A percentile compares a stretch with the other conserved stretches of the same genome.
Conservation (phyloP, 2,888 invertebrate species). For the Apodemia mormo region DNA sequence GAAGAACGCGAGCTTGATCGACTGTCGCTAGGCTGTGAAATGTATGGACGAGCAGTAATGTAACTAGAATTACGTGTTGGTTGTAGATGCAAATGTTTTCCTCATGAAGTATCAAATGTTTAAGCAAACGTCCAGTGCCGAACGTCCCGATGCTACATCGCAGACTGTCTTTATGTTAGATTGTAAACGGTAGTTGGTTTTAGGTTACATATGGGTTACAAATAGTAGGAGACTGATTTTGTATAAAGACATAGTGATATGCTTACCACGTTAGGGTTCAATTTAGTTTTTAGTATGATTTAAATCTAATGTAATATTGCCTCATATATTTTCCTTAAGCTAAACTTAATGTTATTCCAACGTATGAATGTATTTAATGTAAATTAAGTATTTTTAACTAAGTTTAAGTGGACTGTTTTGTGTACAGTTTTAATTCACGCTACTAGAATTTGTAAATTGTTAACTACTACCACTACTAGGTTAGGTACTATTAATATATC, state of each 20-base stretch:
- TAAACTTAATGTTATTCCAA: constrained; percentile 63
- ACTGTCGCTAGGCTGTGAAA: constrained; percentile 79
- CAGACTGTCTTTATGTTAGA: constrained; percentile 37
- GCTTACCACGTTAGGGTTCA: constrained; percentile 66
- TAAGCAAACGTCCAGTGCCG: constrained; percentile 65
- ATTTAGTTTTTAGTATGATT: constrained; percentile 40
- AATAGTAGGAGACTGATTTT: constrained; percentile 81
- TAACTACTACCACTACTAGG: constrained; percentile 72
- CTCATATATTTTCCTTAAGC: constrained; percentile 51
- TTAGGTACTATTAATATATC: constrained; percentile 71
- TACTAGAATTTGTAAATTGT: constrained; percentile 73
- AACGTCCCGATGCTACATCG: constrained; percentile 59
- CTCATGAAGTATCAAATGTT: constrained; percentile 31
- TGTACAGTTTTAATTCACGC: constrained; percentile 72
- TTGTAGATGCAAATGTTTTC: constrained; percentile 6
- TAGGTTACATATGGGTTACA: constrained; percentile 60
- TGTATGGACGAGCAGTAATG: constrained; percentile 53
- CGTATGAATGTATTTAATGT: constrained; percentile 72
- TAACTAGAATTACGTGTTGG: constrained; percentile 9
- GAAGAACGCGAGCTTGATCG: constrained; percentile 70
- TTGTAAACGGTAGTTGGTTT: constrained; percentile 47
- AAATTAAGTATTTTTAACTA: constrained; percentile 58
- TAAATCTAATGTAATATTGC: constrained; percentile 49
- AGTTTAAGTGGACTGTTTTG: constrained; percentile 63
- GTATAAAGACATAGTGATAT: constrained; percentile 71